Evolutionary conservation across 92 coral and sea anemone genomes (phyloP), one percentile per base, ranked within the genome.

Genomic region (Anthopleura xanthogrammica): DNA sequence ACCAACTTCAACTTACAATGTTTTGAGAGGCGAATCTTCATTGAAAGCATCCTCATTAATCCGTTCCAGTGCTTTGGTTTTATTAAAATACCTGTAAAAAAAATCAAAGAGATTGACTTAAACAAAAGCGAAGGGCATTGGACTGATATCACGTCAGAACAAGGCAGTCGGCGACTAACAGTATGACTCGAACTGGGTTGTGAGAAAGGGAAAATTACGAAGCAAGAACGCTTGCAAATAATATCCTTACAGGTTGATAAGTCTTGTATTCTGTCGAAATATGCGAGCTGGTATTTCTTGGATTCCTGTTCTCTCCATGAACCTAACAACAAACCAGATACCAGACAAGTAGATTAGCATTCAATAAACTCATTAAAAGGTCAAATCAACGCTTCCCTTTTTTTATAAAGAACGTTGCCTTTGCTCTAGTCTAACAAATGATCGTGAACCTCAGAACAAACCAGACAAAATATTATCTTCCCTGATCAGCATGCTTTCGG

Each of bases 41-140:
- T 56, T 82, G 52, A 93, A 93, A 12, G 97, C 94, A 50, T 91
- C 23, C 6, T 86, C 89, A 46, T 86, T 84, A 68, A 93, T 91
- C 62, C 41, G 79, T 58, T 55, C n/a, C 65, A 93, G 68, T n/a
- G 90, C 55, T 7, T 36, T 70, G 41, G 92, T 84, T 68, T 84
- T 56, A 52, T 79, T 71, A 3, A 93, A 52, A 65, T 60, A 55
- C 86, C 94, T 91, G 87, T 72, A 52, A 54, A 14, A 54, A 54
- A 4, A 54, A 54, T 14, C 58, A 54, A 8, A 54, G 0, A 46
- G 5, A 46, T 46, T 46, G 50, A 46, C 50, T 46, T 46, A 46
- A 46, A 5, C 36, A 29, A 29, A 29, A 29, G 36, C 36, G 36
- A 29, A 29, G 36, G 36, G 36, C 36, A 29, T 29, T 29, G 36